Evolutionary conservation across 2,113 vertebrate species (phyloP).

Genomic region (cat (Felis catus)): F.catus_Fca126_mat1.0 CM031416.1:57044001-57044500

Average conservation of each 20-base stretch:
- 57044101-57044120: background rate
- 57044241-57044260: background rate
- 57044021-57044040: background rate
- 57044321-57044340: background rate
- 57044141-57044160: background rate
- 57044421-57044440: background rate
- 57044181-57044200: background rate
- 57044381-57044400: background rate
- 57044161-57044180: background rate
- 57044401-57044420: background rate
- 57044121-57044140: background rate
- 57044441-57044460: background rate
- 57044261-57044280: background rate
- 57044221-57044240: background rate
- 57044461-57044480: background rate
- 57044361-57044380: background rate
- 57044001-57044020: background rate
- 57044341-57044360: background rate
- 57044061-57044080: background rate
- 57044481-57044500: background rate
- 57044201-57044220: background rate
- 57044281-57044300: background rate
- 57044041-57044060: background rate
- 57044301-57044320: background rate
- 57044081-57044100: constrained; percentile 40